Percentiles rank a stretch among this genome's conserved stretches.
These are phyloP conservation scores for Ameiurus melas DNA, from an alignment of 2,113 vertebrate genomes.

Conservation along the genomic window DNA sequence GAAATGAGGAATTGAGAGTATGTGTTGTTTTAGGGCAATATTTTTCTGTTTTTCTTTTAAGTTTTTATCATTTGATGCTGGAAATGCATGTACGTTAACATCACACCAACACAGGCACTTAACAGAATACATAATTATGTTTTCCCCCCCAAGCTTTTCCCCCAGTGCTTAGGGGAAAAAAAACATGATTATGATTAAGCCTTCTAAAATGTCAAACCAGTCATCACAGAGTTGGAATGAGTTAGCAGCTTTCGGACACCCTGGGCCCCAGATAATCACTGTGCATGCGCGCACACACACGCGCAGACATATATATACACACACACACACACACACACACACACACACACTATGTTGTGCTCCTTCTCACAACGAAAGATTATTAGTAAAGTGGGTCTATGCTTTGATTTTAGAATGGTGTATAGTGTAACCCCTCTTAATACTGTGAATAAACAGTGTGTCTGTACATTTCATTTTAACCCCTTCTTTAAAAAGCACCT, in stretches of 20 bases:
- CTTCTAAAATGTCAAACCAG: constrained; percentile 33
- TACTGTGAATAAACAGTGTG: background rate
- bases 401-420: background rate
- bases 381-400: background rate
- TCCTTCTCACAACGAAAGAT: constrained; percentile 7
- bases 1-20: background rate
- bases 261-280: constrained; percentile 2
- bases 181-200: constrained; percentile 22
- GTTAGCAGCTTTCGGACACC: constrained; percentile 5
- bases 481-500: background rate
- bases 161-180: background rate
- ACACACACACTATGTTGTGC: background rate
- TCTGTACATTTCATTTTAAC: background rate
- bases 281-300: background rate
- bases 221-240: constrained; percentile 23
- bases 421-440: background rate
- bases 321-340: background rate
- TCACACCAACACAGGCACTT: background rate
- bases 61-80: background rate
- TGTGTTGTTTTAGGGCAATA: background rate
- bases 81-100: background rate
- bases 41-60: background rate
- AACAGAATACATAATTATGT: background rate
- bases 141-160: background rate
- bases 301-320: background rate